phyloP scores from a whole-genome alignment of 2,797 vertebrate species.

The Erithacus rubecula region DNA sequence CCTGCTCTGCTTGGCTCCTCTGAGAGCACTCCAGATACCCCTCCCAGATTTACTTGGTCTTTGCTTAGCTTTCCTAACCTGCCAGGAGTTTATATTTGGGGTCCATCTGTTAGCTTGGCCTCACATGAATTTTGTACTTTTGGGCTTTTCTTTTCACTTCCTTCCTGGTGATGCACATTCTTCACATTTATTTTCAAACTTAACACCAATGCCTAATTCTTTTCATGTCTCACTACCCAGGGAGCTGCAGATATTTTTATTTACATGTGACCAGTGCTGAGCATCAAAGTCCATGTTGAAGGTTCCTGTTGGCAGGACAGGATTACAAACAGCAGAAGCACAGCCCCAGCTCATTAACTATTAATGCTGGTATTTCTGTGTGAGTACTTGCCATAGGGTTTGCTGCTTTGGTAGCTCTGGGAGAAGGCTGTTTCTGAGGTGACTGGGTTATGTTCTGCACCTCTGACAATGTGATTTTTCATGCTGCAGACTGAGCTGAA shows the following conservation, averaged over 20 bases:
- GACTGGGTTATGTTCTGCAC: not conserved
- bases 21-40: not conserved
- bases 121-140: not conserved
- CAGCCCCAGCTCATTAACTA: not conserved
- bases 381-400: not conserved
- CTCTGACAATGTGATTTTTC: not conserved
- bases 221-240: not conserved
- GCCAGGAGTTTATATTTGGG: conserved; percentile 1
- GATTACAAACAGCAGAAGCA: conserved; percentile 2
- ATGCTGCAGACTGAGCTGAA: not conserved
- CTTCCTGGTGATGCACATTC: not conserved
- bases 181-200: not conserved
- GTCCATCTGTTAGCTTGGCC: conserved; percentile 9
- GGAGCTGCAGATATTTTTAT: not conserved
- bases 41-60: not conserved
- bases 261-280: not conserved
- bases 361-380: not conserved
- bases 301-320: not conserved
- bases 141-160: not conserved
- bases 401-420: not conserved
- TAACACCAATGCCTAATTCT: not conserved
- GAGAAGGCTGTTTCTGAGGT: not conserved
- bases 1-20: not conserved
- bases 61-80: not conserved
- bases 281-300: not conserved